Evolutionary conservation across 1,140 invertebrate genomes (phyloP).

Genomic region (Macrocentrus cingulum): DNA sequence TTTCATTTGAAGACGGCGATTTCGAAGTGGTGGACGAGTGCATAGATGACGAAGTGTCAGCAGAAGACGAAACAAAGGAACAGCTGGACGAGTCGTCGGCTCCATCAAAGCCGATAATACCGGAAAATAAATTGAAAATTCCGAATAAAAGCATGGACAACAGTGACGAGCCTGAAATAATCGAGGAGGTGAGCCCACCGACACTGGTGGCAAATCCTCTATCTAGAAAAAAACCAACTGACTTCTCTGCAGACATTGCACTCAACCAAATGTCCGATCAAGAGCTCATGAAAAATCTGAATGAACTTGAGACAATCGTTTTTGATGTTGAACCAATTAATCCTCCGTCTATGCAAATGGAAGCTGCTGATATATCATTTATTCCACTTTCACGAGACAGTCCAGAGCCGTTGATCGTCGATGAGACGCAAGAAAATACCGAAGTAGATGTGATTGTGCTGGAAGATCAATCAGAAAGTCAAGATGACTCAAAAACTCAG

Average conservation of each 20-base stretch:
- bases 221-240: constrained; percentile 7
- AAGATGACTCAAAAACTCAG: too few species aligned
- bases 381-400: not conserved
- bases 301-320: constrained; percentile 51
- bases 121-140: too few species aligned
- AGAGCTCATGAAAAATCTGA: constrained; percentile 47
- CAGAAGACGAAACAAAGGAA: constrained; percentile 13
- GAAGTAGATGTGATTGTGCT: too few species aligned
- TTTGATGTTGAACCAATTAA: constrained; percentile 36
- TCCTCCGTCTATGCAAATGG: not conserved
- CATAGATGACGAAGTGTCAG: constrained; percentile 35
- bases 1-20: constrained; percentile 33
- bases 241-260: constrained; percentile 33
- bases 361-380: not conserved
- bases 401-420: too few species aligned
- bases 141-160: too few species aligned
- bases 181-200: not conserved
- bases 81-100: not conserved
- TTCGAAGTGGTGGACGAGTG: constrained; percentile 45
- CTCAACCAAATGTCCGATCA: constrained; percentile 34
- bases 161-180: not conserved
- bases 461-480: too few species aligned
- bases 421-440: too few species aligned
- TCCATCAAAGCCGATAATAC: constrained; percentile 1
- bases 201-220: not conserved